Percentiles rank a stretch among this genome's conserved stretches.
Evolutionary conservation across 2,888 invertebrate species (phyloP).

Genomic region (Acronicta alni): DNA sequence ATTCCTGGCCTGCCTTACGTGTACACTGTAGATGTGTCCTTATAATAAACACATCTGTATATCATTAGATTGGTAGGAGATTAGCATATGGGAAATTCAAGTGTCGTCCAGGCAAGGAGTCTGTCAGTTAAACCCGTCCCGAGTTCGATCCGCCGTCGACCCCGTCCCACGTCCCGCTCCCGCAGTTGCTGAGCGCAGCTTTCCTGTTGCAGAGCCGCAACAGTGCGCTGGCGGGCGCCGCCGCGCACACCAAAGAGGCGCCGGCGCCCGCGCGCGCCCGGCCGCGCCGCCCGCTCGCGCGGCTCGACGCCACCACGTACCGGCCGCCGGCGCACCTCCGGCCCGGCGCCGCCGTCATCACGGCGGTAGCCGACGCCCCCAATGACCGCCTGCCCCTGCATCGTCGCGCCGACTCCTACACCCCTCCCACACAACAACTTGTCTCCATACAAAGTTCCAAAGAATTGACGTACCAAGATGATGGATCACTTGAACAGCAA

Average conservation of each 20-base stretch:
- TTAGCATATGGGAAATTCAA: not conserved
- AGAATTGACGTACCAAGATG: conserved; percentile 58
- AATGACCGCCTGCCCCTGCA: conserved; percentile 73
- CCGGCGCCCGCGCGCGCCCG: conserved; percentile 57
- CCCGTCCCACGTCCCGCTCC: conserved; percentile 33
- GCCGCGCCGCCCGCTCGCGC: conserved; percentile 59
- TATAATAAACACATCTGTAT: no score
- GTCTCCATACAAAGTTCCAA: conserved; percentile 60
- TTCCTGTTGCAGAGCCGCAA: conserved; percentile 89
- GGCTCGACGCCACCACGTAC: conserved; percentile 79
- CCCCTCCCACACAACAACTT: conserved; percentile 66
- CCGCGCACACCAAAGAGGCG: conserved; percentile 36
- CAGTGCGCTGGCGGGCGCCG: conserved; percentile 74
- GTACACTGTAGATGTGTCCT: no score
- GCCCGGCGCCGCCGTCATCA: conserved; percentile 70
- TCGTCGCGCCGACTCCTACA: conserved; percentile 76
- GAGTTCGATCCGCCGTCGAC: not conserved
- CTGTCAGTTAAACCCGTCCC: not conserved
- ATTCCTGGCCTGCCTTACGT: no score
- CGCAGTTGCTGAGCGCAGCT: conserved; percentile 75
- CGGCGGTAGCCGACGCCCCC: conserved; percentile 61
- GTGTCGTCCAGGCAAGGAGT: not conserved
- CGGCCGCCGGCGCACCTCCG: conserved; percentile 75
- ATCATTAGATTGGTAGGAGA: not conserved
- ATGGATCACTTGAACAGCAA: conserved; percentile 32